phyloP scores from a whole-genome alignment of 2,113 vertebrate species.

The Megaceryle torquata region DNA sequence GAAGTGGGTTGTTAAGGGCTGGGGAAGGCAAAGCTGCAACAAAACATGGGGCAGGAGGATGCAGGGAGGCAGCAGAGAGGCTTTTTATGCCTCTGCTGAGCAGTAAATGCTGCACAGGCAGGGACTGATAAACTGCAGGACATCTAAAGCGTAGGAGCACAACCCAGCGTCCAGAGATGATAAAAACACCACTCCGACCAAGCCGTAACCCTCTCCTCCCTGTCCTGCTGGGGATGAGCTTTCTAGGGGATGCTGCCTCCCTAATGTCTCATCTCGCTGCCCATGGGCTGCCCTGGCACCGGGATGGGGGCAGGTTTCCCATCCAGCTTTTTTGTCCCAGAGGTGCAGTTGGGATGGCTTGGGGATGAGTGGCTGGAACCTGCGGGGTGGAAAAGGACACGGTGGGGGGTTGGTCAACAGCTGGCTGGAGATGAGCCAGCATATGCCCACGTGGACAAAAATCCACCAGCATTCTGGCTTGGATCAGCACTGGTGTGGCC shows the following conservation, averaged over 20 bases:
- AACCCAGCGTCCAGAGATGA: conserved; percentile 33
- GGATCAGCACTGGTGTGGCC: background rate
- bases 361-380: background rate
- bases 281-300: background rate
- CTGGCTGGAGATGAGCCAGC: background rate
- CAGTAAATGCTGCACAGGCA: background rate
- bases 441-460: background rate
- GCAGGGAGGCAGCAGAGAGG: background rate
- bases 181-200: background rate
- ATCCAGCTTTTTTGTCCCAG: background rate
- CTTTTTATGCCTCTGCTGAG: background rate
- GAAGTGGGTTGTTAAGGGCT: background rate
- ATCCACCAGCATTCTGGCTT: background rate
- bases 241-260: background rate
- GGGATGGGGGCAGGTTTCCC: background rate
- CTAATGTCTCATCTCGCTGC: background rate
- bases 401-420: background rate
- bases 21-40: background rate
- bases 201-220: background rate
- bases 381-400: background rate
- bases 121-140: background rate
- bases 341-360: background rate
- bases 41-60: background rate
- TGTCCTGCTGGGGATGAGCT: background rate
- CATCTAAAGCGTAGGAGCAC: conserved; percentile 33